These are phyloP conservation scores for Brachylomia viminalis DNA, from an alignment of 2,888 invertebrate species.

Conservation along the genomic window DNA sequence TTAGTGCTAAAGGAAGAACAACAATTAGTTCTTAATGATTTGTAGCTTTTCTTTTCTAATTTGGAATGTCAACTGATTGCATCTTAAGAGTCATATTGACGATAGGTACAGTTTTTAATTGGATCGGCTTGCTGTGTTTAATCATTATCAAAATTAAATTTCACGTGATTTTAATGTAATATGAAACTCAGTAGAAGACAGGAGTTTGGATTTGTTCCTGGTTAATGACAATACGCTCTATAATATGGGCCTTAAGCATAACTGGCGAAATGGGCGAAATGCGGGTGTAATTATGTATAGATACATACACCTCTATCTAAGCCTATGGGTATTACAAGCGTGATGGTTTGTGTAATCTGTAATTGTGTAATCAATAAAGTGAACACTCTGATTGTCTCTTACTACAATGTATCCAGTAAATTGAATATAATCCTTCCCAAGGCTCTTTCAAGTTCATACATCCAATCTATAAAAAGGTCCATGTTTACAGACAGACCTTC, in stretches of 20 bases:
- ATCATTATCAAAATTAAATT: background rate
- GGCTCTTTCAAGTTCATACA: slow-evolving; percentile 19
- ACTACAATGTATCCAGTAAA: slow-evolving; percentile 1
- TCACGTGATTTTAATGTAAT: background rate
- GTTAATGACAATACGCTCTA: background rate
- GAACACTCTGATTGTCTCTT: background rate
- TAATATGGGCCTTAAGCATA: too few species aligned
- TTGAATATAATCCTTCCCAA: slow-evolving; percentile 3
- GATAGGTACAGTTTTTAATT: background rate
- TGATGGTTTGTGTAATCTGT: background rate
- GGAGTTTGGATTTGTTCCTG: background rate
- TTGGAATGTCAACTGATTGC: background rate
- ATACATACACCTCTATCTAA: background rate
- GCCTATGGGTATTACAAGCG: background rate
- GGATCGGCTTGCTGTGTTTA: background rate
- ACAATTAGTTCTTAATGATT: slow-evolving; percentile 6
- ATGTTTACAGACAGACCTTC: slow-evolving; percentile 32
- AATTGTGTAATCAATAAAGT: background rate
- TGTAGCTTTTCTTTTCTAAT: background rate
- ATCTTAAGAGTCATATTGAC: background rate
- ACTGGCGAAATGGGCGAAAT: too few species aligned
- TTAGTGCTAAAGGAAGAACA: slow-evolving; percentile 11
- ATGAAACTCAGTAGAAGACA: background rate
- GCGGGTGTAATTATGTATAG: too few species aligned
- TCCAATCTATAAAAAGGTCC: slow-evolving; percentile 41